These are phyloP conservation scores for Aphaenogaster ashmeadi DNA, from an alignment of 1,140 invertebrate species.

Conservation along the genomic window DNA sequence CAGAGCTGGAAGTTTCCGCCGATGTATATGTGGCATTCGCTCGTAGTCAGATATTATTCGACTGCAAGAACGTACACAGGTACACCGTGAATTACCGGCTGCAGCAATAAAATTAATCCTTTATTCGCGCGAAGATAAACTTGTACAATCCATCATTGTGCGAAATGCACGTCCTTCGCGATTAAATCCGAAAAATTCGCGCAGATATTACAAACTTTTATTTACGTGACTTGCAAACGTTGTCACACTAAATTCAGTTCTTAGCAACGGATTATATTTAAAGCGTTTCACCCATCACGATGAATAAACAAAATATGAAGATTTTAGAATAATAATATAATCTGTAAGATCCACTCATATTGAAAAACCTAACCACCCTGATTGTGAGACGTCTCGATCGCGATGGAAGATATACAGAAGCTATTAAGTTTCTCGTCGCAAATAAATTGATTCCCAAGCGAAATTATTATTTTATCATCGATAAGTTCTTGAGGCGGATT, in stretches of 20 bases:
- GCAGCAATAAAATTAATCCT: constrained; percentile 54
- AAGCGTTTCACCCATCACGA: not conserved
- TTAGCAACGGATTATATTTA: not conserved
- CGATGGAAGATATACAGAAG: not conserved
- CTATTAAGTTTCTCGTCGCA: constrained; percentile 1
- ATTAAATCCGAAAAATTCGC: constrained; percentile 8
- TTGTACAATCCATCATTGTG: not conserved
- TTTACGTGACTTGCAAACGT: not conserved
- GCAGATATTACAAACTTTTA: not conserved
- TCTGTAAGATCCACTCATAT: not conserved
- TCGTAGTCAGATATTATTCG: constrained; percentile 38
- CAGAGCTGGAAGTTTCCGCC: constrained; percentile 47
- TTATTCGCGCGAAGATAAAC: constrained; percentile 14
- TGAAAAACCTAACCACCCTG: not conserved
- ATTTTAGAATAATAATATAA: not conserved
- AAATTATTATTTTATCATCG: constrained; percentile 49
- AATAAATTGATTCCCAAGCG: constrained; percentile 23
- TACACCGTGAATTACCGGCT: constrained; percentile 19
- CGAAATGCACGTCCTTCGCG: not conserved
- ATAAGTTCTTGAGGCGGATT: not conserved
- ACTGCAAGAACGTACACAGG: constrained; percentile 10
- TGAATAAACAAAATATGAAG: not conserved
- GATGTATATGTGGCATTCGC: constrained; percentile 29
- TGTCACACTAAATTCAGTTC: constrained; percentile 1
- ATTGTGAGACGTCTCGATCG: not conserved